These are phyloP conservation scores for Chelmon rostratus DNA, from an alignment of 2,797 vertebrate species.

Conservation along the genomic window DNA sequence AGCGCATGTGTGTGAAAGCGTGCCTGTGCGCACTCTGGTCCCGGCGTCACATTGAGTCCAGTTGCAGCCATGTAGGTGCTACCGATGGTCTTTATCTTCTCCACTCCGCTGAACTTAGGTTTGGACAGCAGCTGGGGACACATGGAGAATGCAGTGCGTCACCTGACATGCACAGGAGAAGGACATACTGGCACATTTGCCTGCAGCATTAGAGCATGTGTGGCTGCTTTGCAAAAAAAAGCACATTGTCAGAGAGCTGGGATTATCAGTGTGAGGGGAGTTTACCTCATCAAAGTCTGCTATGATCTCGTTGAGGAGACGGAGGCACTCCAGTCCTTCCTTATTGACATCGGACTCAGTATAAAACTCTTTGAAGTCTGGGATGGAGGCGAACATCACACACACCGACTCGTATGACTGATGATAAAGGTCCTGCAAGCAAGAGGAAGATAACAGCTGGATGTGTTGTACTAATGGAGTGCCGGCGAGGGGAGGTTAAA, in stretches of 20 bases:
- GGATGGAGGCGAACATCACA: constrained; percentile 98
- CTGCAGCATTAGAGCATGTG: background rate
- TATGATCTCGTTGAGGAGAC: constrained; percentile 97
- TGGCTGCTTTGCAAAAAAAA: constrained; percentile 23
- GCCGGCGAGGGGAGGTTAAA: constrained; percentile 6
- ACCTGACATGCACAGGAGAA: background rate
- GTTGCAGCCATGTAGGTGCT: constrained; percentile 99
- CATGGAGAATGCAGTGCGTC: background rate
- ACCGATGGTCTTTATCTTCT: constrained; percentile 99
- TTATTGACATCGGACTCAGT: constrained; percentile 98
- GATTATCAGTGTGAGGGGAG: constrained; percentile 28
- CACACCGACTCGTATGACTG: constrained; percentile 98
- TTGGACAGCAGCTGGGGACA: constrained; percentile 92
- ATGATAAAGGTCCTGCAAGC: constrained; percentile 93
- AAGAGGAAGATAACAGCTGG: constrained; percentile 45
- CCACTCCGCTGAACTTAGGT: constrained; percentile 97
- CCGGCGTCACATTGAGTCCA: constrained; percentile 92
- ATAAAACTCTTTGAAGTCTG: constrained; percentile 99
- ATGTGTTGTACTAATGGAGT: constrained; percentile 31
- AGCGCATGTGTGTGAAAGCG: constrained; percentile 14
- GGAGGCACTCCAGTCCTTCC: constrained; percentile 96
- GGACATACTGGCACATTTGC: background rate
- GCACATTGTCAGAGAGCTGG: constrained; percentile 3
- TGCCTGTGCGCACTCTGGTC: constrained; percentile 93
- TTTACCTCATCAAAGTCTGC: constrained; percentile 97